Conservation (phyloP, 2,888 invertebrate species). For the Hermaeophaga mercurialis region DNA sequence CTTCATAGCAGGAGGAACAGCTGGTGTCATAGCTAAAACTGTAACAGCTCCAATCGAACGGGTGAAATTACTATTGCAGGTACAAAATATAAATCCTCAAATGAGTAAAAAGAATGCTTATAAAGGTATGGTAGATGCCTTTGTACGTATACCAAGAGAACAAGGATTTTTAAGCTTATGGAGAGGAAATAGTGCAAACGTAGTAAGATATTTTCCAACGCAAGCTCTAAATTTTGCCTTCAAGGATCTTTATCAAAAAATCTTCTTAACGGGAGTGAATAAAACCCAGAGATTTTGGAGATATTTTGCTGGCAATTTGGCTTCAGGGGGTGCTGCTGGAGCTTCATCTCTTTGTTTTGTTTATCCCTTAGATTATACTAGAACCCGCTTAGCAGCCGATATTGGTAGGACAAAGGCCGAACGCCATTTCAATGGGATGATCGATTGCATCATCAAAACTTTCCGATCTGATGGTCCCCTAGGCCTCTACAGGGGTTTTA, state of each 20-base stretch:
- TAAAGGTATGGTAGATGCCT: conserved; percentile 64
- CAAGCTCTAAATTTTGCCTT: conserved; percentile 79
- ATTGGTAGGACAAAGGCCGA: conserved; percentile 29
- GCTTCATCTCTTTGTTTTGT: conserved; percentile 77
- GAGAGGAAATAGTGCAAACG: conserved; percentile 80
- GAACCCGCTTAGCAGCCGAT: conserved; percentile 49
- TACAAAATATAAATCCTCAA: background rate
- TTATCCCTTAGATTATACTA: conserved; percentile 65
- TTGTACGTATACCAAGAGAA: conserved; percentile 69
- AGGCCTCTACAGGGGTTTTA: conserved; percentile 69
- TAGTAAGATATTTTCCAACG: conserved; percentile 77
- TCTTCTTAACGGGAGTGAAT: background rate
- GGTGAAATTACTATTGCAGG: background rate
- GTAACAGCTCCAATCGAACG: background rate
- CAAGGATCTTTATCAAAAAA: conserved; percentile 76
- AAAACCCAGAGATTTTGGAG: background rate
- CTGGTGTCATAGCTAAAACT: too few species aligned
- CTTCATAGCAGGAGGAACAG: too few species aligned
- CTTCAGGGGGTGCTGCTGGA: conserved; percentile 72
- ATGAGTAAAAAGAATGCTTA: background rate
- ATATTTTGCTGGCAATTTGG: background rate
- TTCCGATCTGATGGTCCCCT: conserved; percentile 63
- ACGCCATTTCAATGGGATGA: conserved; percentile 65
- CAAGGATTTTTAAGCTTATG: conserved; percentile 72
- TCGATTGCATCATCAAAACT: conserved; percentile 64